Base-by-base conservation (phyloP, 2,113 vertebrate genomes). In the Elanus axillaris region DNA sequence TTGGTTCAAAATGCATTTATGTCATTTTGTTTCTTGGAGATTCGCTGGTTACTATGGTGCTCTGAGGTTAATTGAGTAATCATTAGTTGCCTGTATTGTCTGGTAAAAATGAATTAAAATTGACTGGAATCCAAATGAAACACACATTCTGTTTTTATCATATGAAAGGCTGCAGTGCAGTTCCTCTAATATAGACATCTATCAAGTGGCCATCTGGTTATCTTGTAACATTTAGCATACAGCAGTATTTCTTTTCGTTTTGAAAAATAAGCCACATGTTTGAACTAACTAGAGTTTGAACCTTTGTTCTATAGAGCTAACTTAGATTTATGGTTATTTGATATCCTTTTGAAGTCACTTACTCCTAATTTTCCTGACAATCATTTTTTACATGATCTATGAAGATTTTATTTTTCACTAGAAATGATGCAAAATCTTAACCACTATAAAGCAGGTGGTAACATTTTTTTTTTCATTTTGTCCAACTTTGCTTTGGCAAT, bases 101-200 rank as follows among this genome's bases (percentile, higher is more conserved):
- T 96, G 69, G 88, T 93, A 94, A 93, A 97, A 95, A 96, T 89
- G 90, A 96, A 96, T 97, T 96, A 82, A 94, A 97, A 95, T 87
- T 86, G 86, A 96, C 90, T 96, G 25, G n/a, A 81, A 95, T 90
- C 73, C 90, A 82, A 95, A 94, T 86, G 69, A 82, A 96, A 66
- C 58, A 58, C 43, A 68, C 48, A 64, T 55, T 91, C 34, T 86
- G 62, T 48, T 97, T 79, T 91, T 58, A 62, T 83, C 76, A n/a
- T 60, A 72, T 91, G 71, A 95, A 73, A 90, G 77, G 58, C 32
- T 62, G 29, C 20, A 86, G 36, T 74, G 82, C 10, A 11, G 42
- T 92, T 79, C 38, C 15, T 62, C 42, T 90, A 74, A 58, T 38
- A 82, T 3, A 89, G 48, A n/a, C 45, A 73, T 62, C 52, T 86